A percentile compares a stretch with the other conserved stretches of the same genome.
Evolutionary conservation across 2,113 vertebrate species (phyloP).

Genomic region (Tyrannus savana): DNA sequence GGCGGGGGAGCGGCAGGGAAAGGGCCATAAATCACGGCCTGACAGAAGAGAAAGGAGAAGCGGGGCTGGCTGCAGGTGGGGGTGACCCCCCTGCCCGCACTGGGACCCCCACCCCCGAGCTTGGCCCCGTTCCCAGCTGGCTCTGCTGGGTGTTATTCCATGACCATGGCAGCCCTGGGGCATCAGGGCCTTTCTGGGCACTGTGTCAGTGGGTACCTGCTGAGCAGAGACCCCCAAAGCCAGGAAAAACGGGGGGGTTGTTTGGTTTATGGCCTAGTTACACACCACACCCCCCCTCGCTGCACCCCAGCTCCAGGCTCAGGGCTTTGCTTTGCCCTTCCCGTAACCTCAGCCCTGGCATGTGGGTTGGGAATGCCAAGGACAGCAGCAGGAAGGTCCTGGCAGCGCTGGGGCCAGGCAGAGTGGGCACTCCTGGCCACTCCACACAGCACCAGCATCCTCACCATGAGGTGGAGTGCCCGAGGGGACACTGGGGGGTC

Average conservation of each 20-base stretch:
- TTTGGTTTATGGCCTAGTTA: neutral
- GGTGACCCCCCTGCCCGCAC: rapidly evolving
- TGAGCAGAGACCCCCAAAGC: neutral
- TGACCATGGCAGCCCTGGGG: neutral
- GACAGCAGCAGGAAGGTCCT: neutral
- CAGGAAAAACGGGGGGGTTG: neutral
- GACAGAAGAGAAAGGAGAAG: neutral
- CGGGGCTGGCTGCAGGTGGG: neutral
- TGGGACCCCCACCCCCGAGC: too few species aligned
- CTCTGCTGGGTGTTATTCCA: too few species aligned
- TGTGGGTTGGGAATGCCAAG: neutral
- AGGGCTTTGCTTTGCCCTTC: neutral
- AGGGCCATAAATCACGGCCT: constrained; percentile 40
- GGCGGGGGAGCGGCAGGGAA: neutral
- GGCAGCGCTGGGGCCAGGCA: neutral
- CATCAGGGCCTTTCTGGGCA: neutral
- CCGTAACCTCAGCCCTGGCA: neutral
- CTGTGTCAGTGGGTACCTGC: neutral
- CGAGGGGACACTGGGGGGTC: neutral
- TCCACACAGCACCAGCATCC: neutral
- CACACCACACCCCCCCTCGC: neutral
- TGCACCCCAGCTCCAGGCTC: neutral
- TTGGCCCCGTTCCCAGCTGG: neutral
- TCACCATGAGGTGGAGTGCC: rapidly evolving
- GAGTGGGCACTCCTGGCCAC: neutral